Evolutionary conservation across 2,113 vertebrate genomes (phyloP), one percentile per base, ranked within the genome.

Genomic region (Saimiri boliviensis): DNA sequence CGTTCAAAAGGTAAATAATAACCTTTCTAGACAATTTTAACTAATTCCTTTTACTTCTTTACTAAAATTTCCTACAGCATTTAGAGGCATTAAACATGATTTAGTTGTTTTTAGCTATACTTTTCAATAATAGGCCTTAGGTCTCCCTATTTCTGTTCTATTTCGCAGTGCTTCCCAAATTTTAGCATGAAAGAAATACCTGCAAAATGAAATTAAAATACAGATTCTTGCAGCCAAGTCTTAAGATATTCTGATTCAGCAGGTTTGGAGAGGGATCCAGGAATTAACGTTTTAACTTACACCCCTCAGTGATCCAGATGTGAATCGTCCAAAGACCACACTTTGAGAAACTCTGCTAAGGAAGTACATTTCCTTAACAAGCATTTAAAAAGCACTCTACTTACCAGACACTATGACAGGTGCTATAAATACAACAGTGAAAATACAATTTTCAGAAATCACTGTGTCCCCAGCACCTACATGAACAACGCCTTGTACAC

Each of bases 191-290:
- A 83, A 89, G 35, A 92, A 96, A 89, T 83, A 60, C 47, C 40
- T 52, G 3, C 12, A 97, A 2, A 89, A 76, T 2, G 14, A 81
- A 27, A 91, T 77, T 40, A 68, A 96, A 97, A 84, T 63, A 40
- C n/a, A 82, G 8, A 54, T 47, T 88, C 14, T 84, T 88, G 20
- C 10, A 86, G 80, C 21, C 47, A 1, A 42, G 21, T 8, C 45
- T 70, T 95, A 95, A 93, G 42, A 91, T 58, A 91, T 52, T 97
- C 81, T 96, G 56, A 94, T 54, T 91, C 58, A 27, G 63, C 32
- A 56, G 54, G 71, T 88, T 40, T 91, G 58, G 17, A 85, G 52
- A 49, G 42, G 77, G 42, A 89, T 25, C n/a, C 23, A 71, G 40
- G 37, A 91, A 93, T 23, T 90, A 32, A 71, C 40, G 23, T 54